Conservation (phyloP, 2,888 invertebrate species). For the Acanthococcus lagerstroemiae region DNA sequence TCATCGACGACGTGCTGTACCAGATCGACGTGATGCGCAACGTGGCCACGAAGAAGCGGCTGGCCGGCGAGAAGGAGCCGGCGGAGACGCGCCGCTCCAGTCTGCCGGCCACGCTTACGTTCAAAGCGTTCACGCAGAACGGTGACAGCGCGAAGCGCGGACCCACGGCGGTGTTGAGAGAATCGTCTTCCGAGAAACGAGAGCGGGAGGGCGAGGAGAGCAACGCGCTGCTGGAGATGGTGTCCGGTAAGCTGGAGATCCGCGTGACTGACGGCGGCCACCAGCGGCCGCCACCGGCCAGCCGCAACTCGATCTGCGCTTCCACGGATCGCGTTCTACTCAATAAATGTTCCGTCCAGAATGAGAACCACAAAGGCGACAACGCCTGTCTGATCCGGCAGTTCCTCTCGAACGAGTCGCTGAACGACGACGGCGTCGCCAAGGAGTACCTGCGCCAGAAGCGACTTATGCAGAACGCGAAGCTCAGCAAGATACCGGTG, state of each 20-base stretch:
- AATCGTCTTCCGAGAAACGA: background rate
- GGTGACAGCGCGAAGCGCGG: too few species aligned
- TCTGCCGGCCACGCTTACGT: slow-evolving; percentile 38
- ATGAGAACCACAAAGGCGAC: background rate
- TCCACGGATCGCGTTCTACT: slow-evolving; percentile 4
- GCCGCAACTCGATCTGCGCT: slow-evolving; percentile 10
- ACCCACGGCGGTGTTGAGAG: background rate
- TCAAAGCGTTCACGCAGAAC: background rate
- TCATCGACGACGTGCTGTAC: slow-evolving; percentile 71
- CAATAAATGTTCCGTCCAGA: slow-evolving; percentile 19
- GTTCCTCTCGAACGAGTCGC: slow-evolving; percentile 8
- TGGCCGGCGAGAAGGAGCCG: slow-evolving; percentile 32
- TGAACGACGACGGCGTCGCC: slow-evolving; percentile 3
- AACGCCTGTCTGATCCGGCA: background rate
- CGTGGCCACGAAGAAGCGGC: slow-evolving; percentile 52
- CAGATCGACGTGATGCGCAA: slow-evolving; percentile 74
- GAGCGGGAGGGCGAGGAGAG: background rate
- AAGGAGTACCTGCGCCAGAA: slow-evolving; percentile 10
- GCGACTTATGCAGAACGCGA: slow-evolving; percentile 5
- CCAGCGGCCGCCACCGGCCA: background rate
- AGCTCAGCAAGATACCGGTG: slow-evolving; percentile 33
- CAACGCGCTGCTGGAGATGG: slow-evolving; percentile 40
- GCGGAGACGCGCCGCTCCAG: slow-evolving; percentile 39
- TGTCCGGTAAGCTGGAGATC: slow-evolving; percentile 73
- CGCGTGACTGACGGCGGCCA: slow-evolving; percentile 51